These are phyloP conservation scores for Dasyornis broadbenti DNA, from an alignment of 2,113 vertebrate species.

Conservation along the genomic window DNA sequence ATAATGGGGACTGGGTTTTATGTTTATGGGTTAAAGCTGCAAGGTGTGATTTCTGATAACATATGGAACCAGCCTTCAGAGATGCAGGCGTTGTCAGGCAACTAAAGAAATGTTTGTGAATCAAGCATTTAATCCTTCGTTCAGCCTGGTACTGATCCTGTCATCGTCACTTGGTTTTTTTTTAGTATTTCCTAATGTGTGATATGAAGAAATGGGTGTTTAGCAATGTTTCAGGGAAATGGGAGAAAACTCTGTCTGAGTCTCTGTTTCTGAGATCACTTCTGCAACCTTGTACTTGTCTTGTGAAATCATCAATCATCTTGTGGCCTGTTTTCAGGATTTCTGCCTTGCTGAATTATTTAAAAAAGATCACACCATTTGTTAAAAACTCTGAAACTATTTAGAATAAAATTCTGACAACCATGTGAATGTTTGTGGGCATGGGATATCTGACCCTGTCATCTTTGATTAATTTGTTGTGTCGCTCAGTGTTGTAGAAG, in stretches of 20 bases:
- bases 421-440: not conserved
- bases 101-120: not conserved
- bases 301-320: not conserved
- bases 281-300: rapidly evolving
- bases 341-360: not conserved
- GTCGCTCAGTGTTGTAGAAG: not conserved
- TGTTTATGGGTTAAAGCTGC: not conserved
- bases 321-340: not conserved
- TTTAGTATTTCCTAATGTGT: not conserved
- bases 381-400: not conserved
- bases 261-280: not conserved
- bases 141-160: not conserved
- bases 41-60: not conserved
- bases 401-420: not conserved
- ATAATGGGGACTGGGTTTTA: not conserved
- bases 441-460: not conserved
- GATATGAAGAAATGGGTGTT: not conserved
- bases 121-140: not conserved
- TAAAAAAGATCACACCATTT: not conserved
- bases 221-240: not conserved
- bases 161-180: not conserved
- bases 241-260: not conserved
- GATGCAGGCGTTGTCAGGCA: not conserved
- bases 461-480: not conserved
- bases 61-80: not conserved